These are phyloP conservation scores for Acrobeloides nanus DNA, from an alignment of 2,888 invertebrate species.

Conservation along the genomic window DNA sequence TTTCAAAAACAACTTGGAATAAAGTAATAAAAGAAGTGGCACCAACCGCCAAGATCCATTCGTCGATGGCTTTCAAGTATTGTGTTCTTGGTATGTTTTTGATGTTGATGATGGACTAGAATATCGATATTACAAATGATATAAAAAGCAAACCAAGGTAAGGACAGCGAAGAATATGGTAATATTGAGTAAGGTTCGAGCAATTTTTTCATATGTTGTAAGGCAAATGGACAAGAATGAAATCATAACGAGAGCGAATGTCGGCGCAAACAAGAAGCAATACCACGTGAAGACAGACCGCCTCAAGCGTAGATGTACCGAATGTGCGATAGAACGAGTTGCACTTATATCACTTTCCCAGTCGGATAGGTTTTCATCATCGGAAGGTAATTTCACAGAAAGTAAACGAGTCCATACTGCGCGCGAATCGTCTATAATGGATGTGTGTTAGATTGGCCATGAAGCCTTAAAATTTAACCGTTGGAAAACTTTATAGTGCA, in stretches of 20 bases:
- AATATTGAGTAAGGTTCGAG: slow-evolving; percentile 2
- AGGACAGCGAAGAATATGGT: slow-evolving; percentile 13
- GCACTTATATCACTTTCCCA: background rate
- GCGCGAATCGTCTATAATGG: slow-evolving; percentile 21
- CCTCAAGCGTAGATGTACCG: too few species aligned
- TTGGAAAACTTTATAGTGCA: slow-evolving; percentile 24
- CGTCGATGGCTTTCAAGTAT: slow-evolving; percentile 22
- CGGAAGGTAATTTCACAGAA: slow-evolving; percentile 9
- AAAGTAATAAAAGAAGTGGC: slow-evolving; percentile 14
- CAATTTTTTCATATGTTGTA: slow-evolving; percentile 8
- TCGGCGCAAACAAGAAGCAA: slow-evolving; percentile 13
- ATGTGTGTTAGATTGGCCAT: background rate
- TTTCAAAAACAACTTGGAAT: too few species aligned
- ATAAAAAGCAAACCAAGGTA: slow-evolving; percentile 7
- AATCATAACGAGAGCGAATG: slow-evolving; percentile 12
- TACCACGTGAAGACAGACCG: slow-evolving; percentile 14
- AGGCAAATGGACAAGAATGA: slow-evolving; percentile 18
- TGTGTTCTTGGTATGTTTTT: slow-evolving; percentile 11
- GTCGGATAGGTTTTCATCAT: slow-evolving; percentile 4
- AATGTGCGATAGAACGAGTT: background rate
- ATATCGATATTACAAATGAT: too few species aligned
- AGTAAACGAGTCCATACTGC: slow-evolving; percentile 23
- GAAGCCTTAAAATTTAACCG: slow-evolving; percentile 11
- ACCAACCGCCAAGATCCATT: slow-evolving; percentile 15
- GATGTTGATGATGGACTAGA: slow-evolving; percentile 1